phyloP scores from a whole-genome alignment of 23 tunicate genomes.

The Clavelina lepadiformis region DNA sequence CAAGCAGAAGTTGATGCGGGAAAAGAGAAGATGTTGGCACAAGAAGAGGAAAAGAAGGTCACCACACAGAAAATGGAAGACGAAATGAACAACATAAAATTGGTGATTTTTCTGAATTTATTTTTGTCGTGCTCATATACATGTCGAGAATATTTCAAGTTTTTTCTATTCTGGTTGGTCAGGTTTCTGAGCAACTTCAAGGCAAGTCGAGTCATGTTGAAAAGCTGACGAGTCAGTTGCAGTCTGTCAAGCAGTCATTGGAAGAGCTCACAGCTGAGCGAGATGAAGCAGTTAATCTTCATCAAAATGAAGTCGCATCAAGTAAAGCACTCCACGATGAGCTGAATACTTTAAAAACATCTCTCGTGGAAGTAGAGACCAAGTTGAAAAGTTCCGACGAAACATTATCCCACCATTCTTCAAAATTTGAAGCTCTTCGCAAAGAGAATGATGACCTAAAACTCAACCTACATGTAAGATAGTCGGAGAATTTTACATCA shows the following conservation, averaged over 20 bases:
- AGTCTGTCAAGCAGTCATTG: conserved; percentile 14
- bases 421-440: too few relatives aligned
- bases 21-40: not conserved
- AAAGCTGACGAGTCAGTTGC: conserved; percentile 18
- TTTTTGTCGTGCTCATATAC: too few relatives aligned
- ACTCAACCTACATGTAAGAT: too few relatives aligned
- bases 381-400: too few relatives aligned
- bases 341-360: not conserved
- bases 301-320: conserved; percentile 6
- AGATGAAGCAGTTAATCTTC: conserved; percentile 18
- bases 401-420: too few relatives aligned
- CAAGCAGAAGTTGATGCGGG: conserved; percentile 32
- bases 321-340: conserved; percentile 9
- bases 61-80: conserved; percentile 16
- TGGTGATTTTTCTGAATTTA: conserved; percentile 3
- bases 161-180: too few relatives aligned
- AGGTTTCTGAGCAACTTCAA: conserved; percentile 38
- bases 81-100: conserved; percentile 8
- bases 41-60: conserved; percentile 11
- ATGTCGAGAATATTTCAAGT: too few relatives aligned
- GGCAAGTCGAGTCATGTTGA: conserved; percentile 47
- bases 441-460: too few relatives aligned
- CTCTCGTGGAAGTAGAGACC: conserved; percentile 1
- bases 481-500: too few relatives aligned
- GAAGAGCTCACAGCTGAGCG: conserved; percentile 21